These are phyloP conservation scores for Phortica okadai DNA, from an alignment of 2,888 invertebrate species.

Conservation along the genomic window DNA sequence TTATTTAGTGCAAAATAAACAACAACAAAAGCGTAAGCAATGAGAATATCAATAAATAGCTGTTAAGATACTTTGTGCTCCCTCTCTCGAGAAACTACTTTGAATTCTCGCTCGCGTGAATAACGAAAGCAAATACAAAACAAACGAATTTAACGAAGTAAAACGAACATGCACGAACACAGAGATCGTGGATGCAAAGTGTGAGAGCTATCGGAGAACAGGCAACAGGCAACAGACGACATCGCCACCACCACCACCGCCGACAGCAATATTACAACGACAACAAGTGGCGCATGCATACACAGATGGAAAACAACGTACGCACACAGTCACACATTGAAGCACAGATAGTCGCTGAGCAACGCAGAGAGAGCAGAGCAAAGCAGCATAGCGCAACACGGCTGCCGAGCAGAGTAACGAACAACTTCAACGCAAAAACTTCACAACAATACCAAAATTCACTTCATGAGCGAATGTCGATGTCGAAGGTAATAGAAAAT, in stretches of 20 bases:
- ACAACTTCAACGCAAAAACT: constrained; percentile 64
- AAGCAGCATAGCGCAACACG: not conserved
- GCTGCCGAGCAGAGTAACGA: constrained; percentile 37
- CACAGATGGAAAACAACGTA: not conserved
- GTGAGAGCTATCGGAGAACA: not conserved
- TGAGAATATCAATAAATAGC: not conserved
- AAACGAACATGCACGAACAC: not conserved
- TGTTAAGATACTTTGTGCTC: not conserved
- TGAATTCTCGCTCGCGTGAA: not conserved
- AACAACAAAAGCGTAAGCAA: not conserved
- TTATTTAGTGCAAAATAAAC: not conserved
- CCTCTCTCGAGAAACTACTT: not conserved
- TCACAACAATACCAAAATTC: constrained; percentile 60
- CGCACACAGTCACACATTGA: not conserved
- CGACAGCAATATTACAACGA: not conserved
- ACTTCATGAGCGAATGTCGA: constrained; percentile 67
- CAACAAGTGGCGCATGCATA: constrained; percentile 17
- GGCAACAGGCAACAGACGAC: constrained; percentile 23
- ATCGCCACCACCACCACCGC: not conserved
- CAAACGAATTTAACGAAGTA: not conserved
- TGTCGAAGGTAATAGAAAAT: constrained; percentile 68
- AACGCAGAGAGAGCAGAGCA: not conserved
- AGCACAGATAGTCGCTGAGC: not conserved
- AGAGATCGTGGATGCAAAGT: not conserved
- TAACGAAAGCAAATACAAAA: constrained; percentile 1